phyloP scores from a whole-genome alignment of 2,113 vertebrate genomes.

The Oriolus oriolus region DNA sequence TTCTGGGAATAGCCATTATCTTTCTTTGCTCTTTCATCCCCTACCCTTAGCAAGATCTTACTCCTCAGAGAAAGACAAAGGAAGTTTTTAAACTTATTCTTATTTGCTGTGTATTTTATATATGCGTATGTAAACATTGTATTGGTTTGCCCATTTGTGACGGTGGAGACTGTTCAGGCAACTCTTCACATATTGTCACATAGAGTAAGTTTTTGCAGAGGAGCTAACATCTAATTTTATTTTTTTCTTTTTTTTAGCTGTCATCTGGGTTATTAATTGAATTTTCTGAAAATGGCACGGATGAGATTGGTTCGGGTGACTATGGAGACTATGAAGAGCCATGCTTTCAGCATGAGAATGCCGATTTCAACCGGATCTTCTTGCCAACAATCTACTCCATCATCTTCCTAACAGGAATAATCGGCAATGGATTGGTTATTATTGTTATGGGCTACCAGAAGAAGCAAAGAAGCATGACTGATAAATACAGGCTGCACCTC shows the following conservation, averaged over 20 bases:
- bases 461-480: slow-evolving; percentile 92
- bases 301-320: slow-evolving; percentile 70
- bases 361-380: slow-evolving; percentile 86
- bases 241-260: slow-evolving; percentile 50
- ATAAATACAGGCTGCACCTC: slow-evolving; percentile 95
- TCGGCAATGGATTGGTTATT: slow-evolving; percentile 93
- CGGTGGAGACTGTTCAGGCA: background rate
- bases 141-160: background rate
- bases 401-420: slow-evolving; percentile 88
- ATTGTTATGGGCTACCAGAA: slow-evolving; percentile 97
- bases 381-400: slow-evolving; percentile 88
- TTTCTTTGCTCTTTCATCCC: background rate
- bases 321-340: slow-evolving; percentile 74
- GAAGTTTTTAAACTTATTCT: background rate
- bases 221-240: background rate
- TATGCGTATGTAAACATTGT: background rate
- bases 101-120: background rate
- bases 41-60: background rate
- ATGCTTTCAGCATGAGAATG: slow-evolving; percentile 73
- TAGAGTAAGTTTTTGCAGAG: background rate
- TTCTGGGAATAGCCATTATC: background rate
- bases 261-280: slow-evolving; percentile 46
- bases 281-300: slow-evolving; percentile 72
- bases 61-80: background rate
- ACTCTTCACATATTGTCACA: background rate